phyloP scores from a whole-genome alignment of 2,888 invertebrate species.

The Resseliella maxima region DNA sequence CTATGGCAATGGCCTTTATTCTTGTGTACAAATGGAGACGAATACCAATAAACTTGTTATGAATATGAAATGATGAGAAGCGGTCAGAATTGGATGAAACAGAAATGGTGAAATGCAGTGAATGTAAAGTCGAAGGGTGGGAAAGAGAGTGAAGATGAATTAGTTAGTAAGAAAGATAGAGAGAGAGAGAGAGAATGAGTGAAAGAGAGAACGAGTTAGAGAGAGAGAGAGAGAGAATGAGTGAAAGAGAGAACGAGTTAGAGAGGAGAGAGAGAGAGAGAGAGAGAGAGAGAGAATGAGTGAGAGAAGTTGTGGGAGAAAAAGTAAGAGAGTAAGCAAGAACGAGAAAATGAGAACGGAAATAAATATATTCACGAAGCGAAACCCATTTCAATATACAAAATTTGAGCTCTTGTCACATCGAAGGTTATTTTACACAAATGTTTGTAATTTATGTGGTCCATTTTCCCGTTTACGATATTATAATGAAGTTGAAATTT shows the following conservation, averaged over 20 bases:
- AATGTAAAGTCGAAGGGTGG: too few relatives aligned
- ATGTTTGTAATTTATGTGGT: neutral
- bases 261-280: neutral
- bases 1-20: too few relatives aligned
- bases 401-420: neutral
- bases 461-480: neutral
- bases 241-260: too few relatives aligned
- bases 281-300: neutral
- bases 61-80: neutral
- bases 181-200: too few relatives aligned
- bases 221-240: too few relatives aligned
- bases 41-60: neutral
- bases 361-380: neutral
- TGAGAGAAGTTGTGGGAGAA: neutral
- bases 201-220: too few relatives aligned
- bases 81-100: too few relatives aligned
- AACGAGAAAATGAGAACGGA: neutral
- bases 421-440: neutral
- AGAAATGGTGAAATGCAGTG: too few relatives aligned
- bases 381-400: constrained; percentile 30
- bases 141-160: too few relatives aligned
- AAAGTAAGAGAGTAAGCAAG: neutral
- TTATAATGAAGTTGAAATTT: neutral
- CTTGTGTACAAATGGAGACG: neutral
- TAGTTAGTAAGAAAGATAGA: too few relatives aligned